These are phyloP conservation scores for Manis crassicaudata DNA, from an alignment of 2,797 vertebrate species.

Conservation along the genomic window DNA sequence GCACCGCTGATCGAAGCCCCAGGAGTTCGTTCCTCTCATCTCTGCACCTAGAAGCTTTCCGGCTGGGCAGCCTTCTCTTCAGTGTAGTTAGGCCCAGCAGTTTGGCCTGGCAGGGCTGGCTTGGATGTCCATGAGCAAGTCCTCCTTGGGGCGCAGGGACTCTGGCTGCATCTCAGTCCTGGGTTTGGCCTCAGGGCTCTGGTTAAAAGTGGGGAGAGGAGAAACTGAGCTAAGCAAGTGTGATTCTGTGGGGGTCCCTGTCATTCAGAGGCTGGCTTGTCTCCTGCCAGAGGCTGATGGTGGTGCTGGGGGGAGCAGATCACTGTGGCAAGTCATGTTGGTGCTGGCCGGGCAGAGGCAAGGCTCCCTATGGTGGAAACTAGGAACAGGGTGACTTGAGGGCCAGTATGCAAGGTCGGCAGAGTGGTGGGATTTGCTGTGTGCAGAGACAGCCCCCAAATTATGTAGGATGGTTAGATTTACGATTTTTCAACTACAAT, in stretches of 20 bases:
- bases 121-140: neutral
- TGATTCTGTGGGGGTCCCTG: neutral
- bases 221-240: neutral
- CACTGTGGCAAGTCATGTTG: slow-evolving; percentile 55
- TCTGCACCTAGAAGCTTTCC: no score
- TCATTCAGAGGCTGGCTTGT: neutral
- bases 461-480: no score
- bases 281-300: neutral
- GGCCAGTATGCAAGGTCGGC: neutral
- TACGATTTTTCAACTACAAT: no score
- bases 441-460: no score
- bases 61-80: neutral
- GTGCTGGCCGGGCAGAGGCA: neutral
- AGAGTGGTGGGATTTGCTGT: no score
- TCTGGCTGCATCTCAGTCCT: neutral
- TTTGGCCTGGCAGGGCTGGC: neutral
- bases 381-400: neutral
- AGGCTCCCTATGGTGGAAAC: neutral
- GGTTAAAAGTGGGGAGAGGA: neutral
- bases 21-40: neutral
- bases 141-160: neutral
- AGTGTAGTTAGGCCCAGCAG: neutral
- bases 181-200: neutral
- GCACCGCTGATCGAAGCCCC: neutral
- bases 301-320: slow-evolving; percentile 53